These are phyloP conservation scores for Microcaecilia unicolor DNA, from an alignment of 2,797 vertebrate species.

Conservation along the genomic window DNA sequence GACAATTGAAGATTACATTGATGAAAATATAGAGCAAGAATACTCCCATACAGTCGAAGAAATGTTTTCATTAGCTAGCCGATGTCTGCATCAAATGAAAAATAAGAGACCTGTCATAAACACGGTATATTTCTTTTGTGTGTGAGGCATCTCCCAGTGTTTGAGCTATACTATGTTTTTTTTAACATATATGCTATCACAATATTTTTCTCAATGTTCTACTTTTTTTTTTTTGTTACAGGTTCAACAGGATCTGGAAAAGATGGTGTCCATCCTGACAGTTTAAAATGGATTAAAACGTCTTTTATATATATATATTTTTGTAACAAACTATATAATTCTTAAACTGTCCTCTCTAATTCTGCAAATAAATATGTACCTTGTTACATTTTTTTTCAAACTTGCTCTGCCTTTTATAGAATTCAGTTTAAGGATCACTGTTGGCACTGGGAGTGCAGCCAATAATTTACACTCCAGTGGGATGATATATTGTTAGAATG, in stretches of 20 bases:
- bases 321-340: not conserved
- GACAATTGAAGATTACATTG: constrained; percentile 74
- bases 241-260: constrained; percentile 52
- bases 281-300: not conserved
- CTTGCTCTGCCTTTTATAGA: no score
- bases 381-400: no score
- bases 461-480: no score
- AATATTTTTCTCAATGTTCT: not conserved
- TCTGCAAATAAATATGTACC: no score
- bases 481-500: no score
- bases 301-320: not conserved
- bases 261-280: constrained; percentile 18
- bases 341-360: not conserved
- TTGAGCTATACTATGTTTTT: not conserved
- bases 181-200: not conserved
- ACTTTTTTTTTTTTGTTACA: constrained; percentile 28
- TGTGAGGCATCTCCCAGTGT: not conserved
- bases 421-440: no score
- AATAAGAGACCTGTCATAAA: constrained; percentile 69
- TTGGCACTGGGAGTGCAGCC: no score
- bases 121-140: constrained; percentile 60
- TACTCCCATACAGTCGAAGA: constrained; percentile 55
- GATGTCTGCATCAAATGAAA: constrained; percentile 80
- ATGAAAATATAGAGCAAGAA: constrained; percentile 72
- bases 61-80: constrained; percentile 67